phyloP scores from a whole-genome alignment of 2,113 vertebrate species.

The Typhlomys cinereus region DNA sequence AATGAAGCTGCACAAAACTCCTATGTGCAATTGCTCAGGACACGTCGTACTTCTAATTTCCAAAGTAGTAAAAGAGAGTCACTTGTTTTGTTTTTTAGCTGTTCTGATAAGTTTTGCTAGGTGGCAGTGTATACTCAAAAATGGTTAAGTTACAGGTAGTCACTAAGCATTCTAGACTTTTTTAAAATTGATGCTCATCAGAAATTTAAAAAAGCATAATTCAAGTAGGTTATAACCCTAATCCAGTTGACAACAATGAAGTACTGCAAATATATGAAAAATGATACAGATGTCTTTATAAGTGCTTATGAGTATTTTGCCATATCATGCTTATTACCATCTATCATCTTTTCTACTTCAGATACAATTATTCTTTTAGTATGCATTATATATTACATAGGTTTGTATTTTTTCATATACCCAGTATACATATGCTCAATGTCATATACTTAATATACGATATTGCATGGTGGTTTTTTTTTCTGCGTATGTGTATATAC shows the following conservation, averaged over 20 bases:
- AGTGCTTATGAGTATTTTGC: not conserved
- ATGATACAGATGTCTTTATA: not conserved
- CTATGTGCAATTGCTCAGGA: not conserved
- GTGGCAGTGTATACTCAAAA: constrained; percentile 81
- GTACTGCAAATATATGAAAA: not conserved
- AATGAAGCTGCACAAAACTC: not conserved
- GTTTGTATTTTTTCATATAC: constrained; percentile 26
- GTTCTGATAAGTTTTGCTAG: constrained; percentile 78
- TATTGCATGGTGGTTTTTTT: no score
- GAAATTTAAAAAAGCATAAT: not conserved
- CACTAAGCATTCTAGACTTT: not conserved
- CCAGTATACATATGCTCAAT: not conserved
- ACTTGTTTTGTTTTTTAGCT: constrained; percentile 18
- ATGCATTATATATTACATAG: not conserved
- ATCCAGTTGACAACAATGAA: not conserved
- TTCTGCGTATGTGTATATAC: no score
- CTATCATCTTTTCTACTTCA: not conserved
- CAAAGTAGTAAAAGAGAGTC: not conserved
- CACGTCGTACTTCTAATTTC: not conserved
- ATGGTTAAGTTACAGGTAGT: not conserved
- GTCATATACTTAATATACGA: not conserved
- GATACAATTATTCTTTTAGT: not conserved
- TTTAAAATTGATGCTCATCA: not conserved
- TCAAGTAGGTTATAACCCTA: not conserved
- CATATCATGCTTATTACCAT: not conserved